phyloP scores from a whole-genome alignment of 2,888 invertebrate species.

The Protodeltote pygarga region DNA sequence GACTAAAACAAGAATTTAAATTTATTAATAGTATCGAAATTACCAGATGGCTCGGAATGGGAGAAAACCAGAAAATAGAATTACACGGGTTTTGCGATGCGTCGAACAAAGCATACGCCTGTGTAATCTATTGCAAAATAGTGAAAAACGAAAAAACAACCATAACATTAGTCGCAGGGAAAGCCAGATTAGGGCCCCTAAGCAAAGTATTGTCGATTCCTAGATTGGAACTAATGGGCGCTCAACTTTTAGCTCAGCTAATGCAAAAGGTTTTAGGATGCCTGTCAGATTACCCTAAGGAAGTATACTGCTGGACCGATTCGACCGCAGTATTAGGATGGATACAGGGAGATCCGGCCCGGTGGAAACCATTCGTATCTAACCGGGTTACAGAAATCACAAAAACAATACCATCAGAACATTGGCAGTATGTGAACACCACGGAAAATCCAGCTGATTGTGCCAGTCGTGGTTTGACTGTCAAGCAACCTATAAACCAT shows the following conservation, averaged over 20 bases:
- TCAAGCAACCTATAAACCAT: neutral
- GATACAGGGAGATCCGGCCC: neutral
- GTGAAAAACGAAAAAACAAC: neutral
- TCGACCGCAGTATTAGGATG: neutral
- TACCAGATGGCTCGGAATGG: neutral
- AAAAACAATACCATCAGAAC: neutral
- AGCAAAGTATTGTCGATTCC: neutral
- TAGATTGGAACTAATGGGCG: neutral
- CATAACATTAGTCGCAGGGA: neutral
- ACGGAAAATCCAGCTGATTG: neutral
- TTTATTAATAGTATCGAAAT: neutral
- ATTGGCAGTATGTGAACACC: conserved; percentile 5
- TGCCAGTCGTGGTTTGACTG: neutral
- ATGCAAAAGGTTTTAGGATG: neutral
- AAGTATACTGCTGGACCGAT: conserved; percentile 1
- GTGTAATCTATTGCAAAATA: neutral
- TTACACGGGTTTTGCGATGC: conserved; percentile 2
- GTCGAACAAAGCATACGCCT: neutral
- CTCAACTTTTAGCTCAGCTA: neutral
- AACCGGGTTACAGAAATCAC: neutral
- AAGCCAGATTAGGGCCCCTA: neutral
- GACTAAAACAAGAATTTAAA: neutral
- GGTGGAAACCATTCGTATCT: conserved; percentile 1
- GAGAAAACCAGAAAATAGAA: neutral
- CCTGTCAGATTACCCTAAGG: neutral